Conservation (phyloP, 1,140 invertebrate genomes). For the Plectus sambesii region DNA sequence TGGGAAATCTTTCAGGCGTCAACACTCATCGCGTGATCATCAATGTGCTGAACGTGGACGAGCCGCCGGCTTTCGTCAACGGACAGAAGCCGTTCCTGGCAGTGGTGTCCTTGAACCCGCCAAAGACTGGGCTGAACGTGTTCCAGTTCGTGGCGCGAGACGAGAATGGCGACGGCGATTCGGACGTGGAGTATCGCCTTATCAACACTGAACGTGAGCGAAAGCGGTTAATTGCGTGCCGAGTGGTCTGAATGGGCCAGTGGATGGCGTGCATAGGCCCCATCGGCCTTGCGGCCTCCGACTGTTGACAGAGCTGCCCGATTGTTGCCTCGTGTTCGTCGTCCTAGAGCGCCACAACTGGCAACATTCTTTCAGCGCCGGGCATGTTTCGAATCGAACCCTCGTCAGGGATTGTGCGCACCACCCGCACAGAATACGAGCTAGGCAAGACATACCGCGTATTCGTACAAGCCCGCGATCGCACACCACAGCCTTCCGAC, state of each 20-base stretch:
- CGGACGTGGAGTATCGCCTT: constrained; percentile 32
- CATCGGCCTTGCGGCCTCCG: neutral
- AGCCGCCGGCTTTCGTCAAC: constrained; percentile 40
- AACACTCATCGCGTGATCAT: constrained; percentile 15
- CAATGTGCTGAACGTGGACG: constrained; percentile 34
- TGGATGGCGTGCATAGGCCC: neutral
- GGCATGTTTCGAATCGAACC: constrained; percentile 34
- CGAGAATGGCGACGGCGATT: constrained; percentile 38
- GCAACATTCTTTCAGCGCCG: constrained; percentile 39
- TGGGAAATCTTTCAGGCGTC: neutral
- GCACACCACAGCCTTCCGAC: neutral
- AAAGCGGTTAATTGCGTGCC: neutral
- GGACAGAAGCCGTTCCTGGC: constrained; percentile 34
- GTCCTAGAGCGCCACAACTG: neutral
- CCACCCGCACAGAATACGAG: constrained; percentile 26
- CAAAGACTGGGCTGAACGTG: constrained; percentile 16
- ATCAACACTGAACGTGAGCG: constrained; percentile 43
- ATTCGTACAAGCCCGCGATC: constrained; percentile 36
- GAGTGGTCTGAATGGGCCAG: neutral
- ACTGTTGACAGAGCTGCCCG: neutral
- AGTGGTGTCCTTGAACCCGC: constrained; percentile 35
- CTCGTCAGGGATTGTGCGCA: constrained; percentile 34
- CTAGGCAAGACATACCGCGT: constrained; percentile 34
- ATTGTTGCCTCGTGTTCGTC: neutral
- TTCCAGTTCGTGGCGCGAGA: constrained; percentile 37